phyloP scores from a whole-genome alignment of 1,140 invertebrate species.

The Hyphantria cunea region DNA sequence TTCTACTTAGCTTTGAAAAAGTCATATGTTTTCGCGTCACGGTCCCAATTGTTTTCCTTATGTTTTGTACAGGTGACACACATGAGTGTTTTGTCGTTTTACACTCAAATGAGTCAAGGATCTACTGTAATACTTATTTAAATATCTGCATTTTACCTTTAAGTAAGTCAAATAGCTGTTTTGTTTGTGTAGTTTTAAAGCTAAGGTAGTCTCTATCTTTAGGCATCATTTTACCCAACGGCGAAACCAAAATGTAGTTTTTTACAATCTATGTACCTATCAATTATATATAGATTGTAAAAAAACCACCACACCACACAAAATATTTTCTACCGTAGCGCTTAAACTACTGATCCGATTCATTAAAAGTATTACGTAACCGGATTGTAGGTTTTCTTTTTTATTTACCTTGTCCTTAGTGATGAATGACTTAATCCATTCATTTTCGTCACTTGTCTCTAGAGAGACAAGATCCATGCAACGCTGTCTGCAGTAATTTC shows the following conservation, averaged over 20 bases:
- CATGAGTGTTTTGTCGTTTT: slow-evolving; percentile 37
- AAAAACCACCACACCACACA: no score
- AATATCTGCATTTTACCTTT: not conserved
- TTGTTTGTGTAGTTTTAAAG: no score
- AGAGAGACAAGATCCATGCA: slow-evolving; percentile 94
- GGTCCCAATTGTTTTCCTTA: slow-evolving; percentile 39
- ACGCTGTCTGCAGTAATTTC: slow-evolving; percentile 91
- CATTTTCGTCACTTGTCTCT: slow-evolving; percentile 91
- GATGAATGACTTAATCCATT: slow-evolving; percentile 90
- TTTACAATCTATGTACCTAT: no score
- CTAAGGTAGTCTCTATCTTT: no score
- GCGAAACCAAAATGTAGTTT: no score
- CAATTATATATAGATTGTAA: no score
- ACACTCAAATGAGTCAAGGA: slow-evolving; percentile 49
- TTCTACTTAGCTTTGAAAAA: slow-evolving; percentile 49
- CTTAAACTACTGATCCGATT: no score
- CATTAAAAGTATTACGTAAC: no score
- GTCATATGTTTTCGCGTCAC: slow-evolving; percentile 47
- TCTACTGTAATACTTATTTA: slow-evolving; percentile 21
- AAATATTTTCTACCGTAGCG: no score
- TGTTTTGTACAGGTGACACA: slow-evolving; percentile 35
- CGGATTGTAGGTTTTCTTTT: no score
- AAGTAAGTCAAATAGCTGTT: not conserved
- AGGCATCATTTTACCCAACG: no score
- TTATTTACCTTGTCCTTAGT: slow-evolving; percentile 87